A percentile compares a stretch with the other conserved stretches of the same genome.
Evolutionary conservation across 2,797 vertebrate genomes (phyloP).

Genomic region (Gymnothorax javanicus): DNA sequence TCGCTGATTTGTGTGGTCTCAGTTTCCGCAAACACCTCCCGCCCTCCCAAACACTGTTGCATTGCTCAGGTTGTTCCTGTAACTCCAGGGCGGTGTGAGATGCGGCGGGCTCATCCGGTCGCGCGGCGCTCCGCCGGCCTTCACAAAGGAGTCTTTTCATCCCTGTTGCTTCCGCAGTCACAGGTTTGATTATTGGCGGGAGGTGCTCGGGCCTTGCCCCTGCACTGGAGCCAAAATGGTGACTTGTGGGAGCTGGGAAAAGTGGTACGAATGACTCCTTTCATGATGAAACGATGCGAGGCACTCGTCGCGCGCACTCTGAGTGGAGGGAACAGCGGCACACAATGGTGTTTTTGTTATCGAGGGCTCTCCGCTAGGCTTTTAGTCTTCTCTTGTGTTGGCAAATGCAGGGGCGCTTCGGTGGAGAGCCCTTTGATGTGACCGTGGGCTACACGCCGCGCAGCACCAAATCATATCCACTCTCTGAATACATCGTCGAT

Average conservation of each 20-base stretch:
- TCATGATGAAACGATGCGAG: background rate
- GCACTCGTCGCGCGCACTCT: background rate
- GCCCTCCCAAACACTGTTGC: no score
- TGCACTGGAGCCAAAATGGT: background rate
- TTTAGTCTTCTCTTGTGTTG: background rate
- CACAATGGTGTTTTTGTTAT: background rate
- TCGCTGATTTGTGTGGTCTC: no score
- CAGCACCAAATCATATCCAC: background rate
- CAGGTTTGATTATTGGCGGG: background rate
- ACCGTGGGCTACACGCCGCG: background rate
- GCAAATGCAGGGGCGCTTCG: background rate
- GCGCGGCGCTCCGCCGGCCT: background rate
- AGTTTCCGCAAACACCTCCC: no score
- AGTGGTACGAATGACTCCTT: background rate
- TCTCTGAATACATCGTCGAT: background rate
- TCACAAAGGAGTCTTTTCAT: background rate
- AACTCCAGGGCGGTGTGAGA: no score
- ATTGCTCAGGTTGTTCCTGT: background rate
- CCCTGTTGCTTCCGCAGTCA: no score
- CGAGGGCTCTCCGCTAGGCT: background rate
- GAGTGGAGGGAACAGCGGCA: background rate
- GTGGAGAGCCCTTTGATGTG: background rate
- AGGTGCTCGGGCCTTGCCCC: no score
- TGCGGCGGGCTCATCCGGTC: background rate
- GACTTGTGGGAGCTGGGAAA: background rate